Percentiles rank a stretch among this genome's conserved stretches.
These are phyloP conservation scores for Incurvaria masculella DNA, from an alignment of 2,888 invertebrate genomes.

Conservation along the genomic window DNA sequence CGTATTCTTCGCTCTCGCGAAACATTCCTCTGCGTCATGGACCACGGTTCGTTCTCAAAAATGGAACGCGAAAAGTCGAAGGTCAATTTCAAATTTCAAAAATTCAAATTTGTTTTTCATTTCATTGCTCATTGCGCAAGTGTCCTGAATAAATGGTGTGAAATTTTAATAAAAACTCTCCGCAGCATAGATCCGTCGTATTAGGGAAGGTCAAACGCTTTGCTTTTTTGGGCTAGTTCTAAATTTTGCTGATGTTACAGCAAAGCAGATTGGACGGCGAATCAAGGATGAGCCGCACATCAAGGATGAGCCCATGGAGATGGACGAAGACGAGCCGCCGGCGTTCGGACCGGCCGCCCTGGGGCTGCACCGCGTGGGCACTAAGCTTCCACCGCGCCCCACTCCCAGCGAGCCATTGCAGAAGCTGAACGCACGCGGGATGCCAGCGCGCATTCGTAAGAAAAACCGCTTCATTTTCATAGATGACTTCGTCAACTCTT, in stretches of 20 bases:
- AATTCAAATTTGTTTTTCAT: conserved; percentile 56
- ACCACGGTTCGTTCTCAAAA: too few relatives aligned
- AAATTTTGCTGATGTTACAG: neutral
- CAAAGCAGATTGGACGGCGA: neutral
- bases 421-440: conserved; percentile 79
- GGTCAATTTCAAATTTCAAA: conserved; percentile 54
- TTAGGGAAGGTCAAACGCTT: too few relatives aligned
- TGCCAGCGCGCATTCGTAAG: conserved; percentile 88
- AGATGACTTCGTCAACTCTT: conserved; percentile 81
- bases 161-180: too few relatives aligned
- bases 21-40: too few relatives aligned
- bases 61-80: conserved; percentile 23
- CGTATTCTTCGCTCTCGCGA: too few relatives aligned
- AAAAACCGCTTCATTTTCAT: conserved; percentile 87
- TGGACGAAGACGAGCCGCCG: conserved; percentile 66
- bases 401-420: conserved; percentile 74
- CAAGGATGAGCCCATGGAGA: conserved; percentile 62
- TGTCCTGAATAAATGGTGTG: too few relatives aligned
- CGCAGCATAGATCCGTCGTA: too few relatives aligned
- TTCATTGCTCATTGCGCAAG: too few relatives aligned
- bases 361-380: conserved; percentile 78
- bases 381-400: conserved; percentile 67
- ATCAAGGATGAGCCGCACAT: conserved; percentile 24
- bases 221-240: too few relatives aligned
- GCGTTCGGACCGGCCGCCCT: conserved; percentile 77